phyloP scores from a whole-genome alignment of 1,140 invertebrate species.

The Pemphigus obesinymphae region DNA sequence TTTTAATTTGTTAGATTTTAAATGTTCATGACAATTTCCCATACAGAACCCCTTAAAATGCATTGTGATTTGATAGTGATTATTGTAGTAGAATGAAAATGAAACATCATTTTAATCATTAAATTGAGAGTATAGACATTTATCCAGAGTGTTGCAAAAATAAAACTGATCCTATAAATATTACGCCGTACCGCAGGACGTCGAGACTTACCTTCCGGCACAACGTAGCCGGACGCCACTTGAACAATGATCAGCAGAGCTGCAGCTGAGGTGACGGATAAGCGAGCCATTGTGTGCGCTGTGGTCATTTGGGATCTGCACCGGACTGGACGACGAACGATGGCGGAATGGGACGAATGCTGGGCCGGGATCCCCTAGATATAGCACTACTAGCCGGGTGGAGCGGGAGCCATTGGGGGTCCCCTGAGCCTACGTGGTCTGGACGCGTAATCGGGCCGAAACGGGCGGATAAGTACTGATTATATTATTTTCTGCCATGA shows the following conservation, averaged over 20 bases:
- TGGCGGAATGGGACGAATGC: neutral
- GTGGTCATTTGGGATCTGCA: neutral
- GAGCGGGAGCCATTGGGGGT: neutral
- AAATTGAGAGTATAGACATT: too few species aligned
- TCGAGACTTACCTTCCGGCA: neutral
- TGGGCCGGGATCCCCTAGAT: neutral
- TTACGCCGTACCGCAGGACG: too few species aligned
- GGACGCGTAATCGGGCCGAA: slow-evolving; percentile 1
- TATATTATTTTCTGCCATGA: too few species aligned
- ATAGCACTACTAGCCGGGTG: neutral
- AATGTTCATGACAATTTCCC: too few species aligned
- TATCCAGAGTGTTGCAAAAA: too few species aligned
- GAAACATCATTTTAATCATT: too few species aligned
- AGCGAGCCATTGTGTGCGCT: neutral
- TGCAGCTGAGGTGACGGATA: neutral
- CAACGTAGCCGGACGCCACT: neutral
- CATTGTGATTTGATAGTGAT: too few species aligned
- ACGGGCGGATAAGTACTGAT: neutral
- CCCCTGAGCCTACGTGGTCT: neutral
- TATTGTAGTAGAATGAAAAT: too few species aligned
- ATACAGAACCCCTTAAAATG: too few species aligned
- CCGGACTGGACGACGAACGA: neutral
- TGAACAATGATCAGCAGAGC: neutral
- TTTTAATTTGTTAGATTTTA: too few species aligned
- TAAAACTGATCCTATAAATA: too few species aligned